These are phyloP conservation scores for Achlya flavicornis DNA, from an alignment of 2,888 invertebrate genomes.

Conservation along the genomic window DNA sequence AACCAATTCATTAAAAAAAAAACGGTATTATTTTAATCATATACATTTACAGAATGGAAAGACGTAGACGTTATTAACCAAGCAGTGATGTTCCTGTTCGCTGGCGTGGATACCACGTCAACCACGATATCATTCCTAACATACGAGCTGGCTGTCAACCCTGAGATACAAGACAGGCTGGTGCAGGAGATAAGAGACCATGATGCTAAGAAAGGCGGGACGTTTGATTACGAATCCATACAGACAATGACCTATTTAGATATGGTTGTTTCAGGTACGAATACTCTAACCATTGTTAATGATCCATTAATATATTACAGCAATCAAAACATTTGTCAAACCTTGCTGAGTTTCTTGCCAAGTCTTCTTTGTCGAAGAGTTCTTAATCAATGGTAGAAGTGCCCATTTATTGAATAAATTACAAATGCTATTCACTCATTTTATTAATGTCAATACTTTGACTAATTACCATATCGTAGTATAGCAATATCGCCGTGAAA, in stretches of 20 bases:
- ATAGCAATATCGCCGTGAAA: too few relatives aligned
- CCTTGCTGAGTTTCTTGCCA: too few relatives aligned
- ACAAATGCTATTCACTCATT: too few relatives aligned
- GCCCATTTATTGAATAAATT: too few relatives aligned
- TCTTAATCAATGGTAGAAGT: too few relatives aligned
- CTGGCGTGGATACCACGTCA: constrained; percentile 42
- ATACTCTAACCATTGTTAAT: too few relatives aligned
- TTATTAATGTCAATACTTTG: too few relatives aligned
- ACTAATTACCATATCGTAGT: too few relatives aligned
- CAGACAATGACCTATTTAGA: constrained; percentile 47
- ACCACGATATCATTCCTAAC: constrained; percentile 32
- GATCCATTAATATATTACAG: too few relatives aligned
- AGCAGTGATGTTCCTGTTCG: constrained; percentile 35
- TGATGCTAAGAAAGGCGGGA: constrained; percentile 45
- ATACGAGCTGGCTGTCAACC: constrained; percentile 43
- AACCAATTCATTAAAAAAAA: too few relatives aligned
- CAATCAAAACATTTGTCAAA: too few relatives aligned
- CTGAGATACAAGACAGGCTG: constrained; percentile 39
- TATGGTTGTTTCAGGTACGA: constrained; percentile 7
- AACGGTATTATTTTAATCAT: not conserved
- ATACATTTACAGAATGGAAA: constrained; percentile 26
- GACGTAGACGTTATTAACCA: constrained; percentile 36
- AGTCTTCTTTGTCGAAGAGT: too few relatives aligned
- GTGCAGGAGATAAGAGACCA: constrained; percentile 41
- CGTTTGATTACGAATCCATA: constrained; percentile 62